Conservation (phyloP, 2,888 invertebrate species). For the Dryadula phaetusa region DNA sequence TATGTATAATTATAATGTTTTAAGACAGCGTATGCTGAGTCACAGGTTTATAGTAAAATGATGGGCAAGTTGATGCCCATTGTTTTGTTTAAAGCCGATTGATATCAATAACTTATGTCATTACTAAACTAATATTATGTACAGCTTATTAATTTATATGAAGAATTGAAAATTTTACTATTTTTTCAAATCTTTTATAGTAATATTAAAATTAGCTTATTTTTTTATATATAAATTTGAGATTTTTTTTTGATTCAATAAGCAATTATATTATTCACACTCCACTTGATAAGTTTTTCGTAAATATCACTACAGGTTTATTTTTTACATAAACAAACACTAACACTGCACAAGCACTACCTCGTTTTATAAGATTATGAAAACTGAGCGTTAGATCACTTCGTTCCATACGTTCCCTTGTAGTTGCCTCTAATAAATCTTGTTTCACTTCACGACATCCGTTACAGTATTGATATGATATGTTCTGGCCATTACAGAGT, state of each 20-base stretch:
- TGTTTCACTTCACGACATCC: constrained; percentile 53
- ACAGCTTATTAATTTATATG: too few relatives aligned
- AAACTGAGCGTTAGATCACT: constrained; percentile 78
- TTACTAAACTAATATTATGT: too few relatives aligned
- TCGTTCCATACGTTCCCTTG: constrained; percentile 70
- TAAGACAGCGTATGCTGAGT: not conserved
- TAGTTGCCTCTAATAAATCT: constrained; percentile 49
- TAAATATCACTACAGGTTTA: constrained; percentile 27
- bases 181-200: too few relatives aligned
- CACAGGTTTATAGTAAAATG: not conserved
- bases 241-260: too few relatives aligned
- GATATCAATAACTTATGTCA: too few relatives aligned
- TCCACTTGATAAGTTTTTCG: constrained; percentile 8
- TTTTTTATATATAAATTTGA: too few relatives aligned
- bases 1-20: too few relatives aligned
- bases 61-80: not conserved
- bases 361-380: constrained; percentile 80
- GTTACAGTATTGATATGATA: constrained; percentile 66
- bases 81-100: constrained; percentile 17
- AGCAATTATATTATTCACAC: not conserved
- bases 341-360: constrained; percentile 57
- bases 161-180: too few relatives aligned
- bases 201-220: too few relatives aligned
- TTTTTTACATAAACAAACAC: constrained; percentile 39
- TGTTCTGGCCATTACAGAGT: constrained; percentile 73